Percentiles rank a stretch among this genome's conserved stretches.
Evolutionary conservation across 2,888 invertebrate genomes (phyloP).

Genomic region (Biston stratarius): DNA sequence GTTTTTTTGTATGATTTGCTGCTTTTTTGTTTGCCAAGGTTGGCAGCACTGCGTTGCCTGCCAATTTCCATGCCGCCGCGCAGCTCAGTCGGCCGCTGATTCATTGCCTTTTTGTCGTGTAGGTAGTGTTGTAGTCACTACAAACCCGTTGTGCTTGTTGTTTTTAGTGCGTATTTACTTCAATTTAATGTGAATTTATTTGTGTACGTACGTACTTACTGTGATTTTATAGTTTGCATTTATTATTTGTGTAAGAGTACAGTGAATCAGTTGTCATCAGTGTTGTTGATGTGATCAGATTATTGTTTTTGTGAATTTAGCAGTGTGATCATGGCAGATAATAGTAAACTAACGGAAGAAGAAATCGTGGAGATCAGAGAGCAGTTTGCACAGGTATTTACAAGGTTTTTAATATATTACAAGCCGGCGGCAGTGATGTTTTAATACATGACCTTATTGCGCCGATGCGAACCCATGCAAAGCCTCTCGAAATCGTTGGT

Average conservation of each 20-base stretch:
- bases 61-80: conserved; percentile 22
- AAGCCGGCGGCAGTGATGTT: background rate
- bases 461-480: conserved; percentile 9
- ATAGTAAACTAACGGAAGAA: conserved; percentile 88
- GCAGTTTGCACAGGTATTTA: conserved; percentile 90
- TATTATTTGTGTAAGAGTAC: conserved; percentile 61
- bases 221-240: conserved; percentile 47
- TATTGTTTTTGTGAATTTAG: conserved; percentile 71
- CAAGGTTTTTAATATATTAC: conserved; percentile 48
- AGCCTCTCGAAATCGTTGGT: conserved; percentile 8
- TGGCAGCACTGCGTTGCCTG: too few relatives aligned
- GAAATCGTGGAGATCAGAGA: conserved; percentile 92
- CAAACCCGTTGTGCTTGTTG: conserved; percentile 19
- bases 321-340: conserved; percentile 80
- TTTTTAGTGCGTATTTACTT: conserved; percentile 29
- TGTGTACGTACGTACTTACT: conserved; percentile 34
- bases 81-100: conserved; percentile 6
- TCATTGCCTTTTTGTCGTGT: conserved; percentile 27
- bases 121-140: conserved; percentile 22
- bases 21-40: too few relatives aligned
- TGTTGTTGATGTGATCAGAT: conserved; percentile 73
- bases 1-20: too few relatives aligned
- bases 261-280: conserved; percentile 52
- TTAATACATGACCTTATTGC: background rate
- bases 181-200: conserved; percentile 23